Percentiles rank a stretch among this genome's conserved stretches.
phyloP scores from a whole-genome alignment of 2,113 vertebrate genomes.

The Etia nguti region DNA sequence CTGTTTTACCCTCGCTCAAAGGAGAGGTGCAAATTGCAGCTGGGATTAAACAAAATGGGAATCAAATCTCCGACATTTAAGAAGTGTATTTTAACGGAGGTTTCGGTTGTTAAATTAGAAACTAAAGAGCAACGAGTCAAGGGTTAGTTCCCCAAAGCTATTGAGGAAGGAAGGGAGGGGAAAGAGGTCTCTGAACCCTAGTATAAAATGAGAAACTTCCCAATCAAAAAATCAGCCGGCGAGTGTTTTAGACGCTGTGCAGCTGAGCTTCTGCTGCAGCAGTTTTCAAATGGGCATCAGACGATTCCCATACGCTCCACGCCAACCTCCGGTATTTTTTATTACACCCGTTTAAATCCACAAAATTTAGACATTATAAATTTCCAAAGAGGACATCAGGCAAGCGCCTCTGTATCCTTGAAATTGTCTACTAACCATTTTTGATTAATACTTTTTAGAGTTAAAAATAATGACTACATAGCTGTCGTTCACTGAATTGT shows the following conservation, averaged over 20 bases:
- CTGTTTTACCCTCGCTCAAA: background rate
- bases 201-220: background rate
- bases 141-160: background rate
- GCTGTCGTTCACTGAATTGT: background rate
- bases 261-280: background rate
- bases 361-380: background rate
- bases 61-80: background rate
- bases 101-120: background rate
- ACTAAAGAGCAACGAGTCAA: background rate
- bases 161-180: background rate
- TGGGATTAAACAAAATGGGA: background rate
- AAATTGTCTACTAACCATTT: background rate
- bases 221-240: background rate
- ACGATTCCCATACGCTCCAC: background rate
- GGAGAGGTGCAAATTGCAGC: background rate
- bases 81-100: background rate
- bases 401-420: background rate
- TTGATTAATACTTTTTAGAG: background rate
- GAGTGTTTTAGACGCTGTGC: background rate
- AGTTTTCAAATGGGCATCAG: background rate
- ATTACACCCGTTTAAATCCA: background rate
- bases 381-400: background rate
- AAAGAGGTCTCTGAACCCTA: slow-evolving; percentile 11
- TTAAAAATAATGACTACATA: background rate
- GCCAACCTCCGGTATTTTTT: background rate